Percentiles rank a stretch among this genome's conserved stretches.
phyloP scores from a whole-genome alignment of 1,140 invertebrate genomes.

The Rhizoglyphus robini region DNA sequence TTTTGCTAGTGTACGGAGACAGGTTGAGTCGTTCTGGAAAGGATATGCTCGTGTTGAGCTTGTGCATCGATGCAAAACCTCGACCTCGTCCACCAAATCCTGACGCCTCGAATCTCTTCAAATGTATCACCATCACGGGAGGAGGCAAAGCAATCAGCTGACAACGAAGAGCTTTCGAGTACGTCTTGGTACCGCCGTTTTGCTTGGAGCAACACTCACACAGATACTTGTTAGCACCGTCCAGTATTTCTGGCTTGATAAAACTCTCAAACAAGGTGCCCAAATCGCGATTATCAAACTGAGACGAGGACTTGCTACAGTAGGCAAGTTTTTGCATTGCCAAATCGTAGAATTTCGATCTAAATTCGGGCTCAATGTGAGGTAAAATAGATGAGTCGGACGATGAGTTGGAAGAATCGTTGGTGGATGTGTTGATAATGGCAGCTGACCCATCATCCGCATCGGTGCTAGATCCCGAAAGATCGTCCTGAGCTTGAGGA shows the following conservation, averaged over 20 bases:
- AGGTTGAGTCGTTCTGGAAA: conserved; percentile 76
- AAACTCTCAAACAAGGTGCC: conserved; percentile 57
- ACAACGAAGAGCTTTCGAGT: conserved; percentile 78
- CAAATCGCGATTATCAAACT: conserved; percentile 4
- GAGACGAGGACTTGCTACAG: neutral
- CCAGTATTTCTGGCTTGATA: conserved; percentile 70
- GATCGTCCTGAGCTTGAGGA: no score
- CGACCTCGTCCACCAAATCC: neutral
- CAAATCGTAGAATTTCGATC: neutral
- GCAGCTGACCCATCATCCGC: no score
- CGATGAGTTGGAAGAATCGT: neutral
- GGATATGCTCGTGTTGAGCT: conserved; percentile 69
- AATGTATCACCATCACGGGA: conserved; percentile 77
- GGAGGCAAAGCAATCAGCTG: conserved; percentile 79
- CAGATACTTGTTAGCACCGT: conserved; percentile 76
- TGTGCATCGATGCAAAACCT: conserved; percentile 43
- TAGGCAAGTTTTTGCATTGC: neutral
- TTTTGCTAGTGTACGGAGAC: conserved; percentile 65
- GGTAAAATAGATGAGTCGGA: conserved; percentile 47
- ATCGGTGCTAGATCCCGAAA: neutral
- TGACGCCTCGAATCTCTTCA: conserved; percentile 54
- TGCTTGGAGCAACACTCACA: conserved; percentile 62
- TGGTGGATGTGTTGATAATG: conserved; percentile 3
- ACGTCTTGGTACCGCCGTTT: conserved; percentile 44
- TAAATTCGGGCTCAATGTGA: neutral